These are phyloP conservation scores for Etheostoma perlongum DNA, from an alignment of 2,797 vertebrate genomes.

Conservation along the genomic window DNA sequence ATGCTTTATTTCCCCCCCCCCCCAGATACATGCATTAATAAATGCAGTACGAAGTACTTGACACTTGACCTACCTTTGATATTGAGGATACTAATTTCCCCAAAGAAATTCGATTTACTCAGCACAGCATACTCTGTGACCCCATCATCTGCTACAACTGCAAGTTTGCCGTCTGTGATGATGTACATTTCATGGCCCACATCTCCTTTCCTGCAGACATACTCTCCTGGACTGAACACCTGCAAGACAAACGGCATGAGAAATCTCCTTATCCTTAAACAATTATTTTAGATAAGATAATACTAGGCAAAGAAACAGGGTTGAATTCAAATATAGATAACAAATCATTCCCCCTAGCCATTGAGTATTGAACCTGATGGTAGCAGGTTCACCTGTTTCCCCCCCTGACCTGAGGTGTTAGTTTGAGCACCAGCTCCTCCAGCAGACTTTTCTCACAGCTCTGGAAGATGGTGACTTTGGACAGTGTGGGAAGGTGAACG, in stretches of 20 bases:
- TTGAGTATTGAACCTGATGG: not conserved
- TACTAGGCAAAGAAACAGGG: not conserved
- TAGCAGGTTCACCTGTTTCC: not conserved
- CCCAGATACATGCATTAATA: not conserved
- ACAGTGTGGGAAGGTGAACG: constrained; percentile 91
- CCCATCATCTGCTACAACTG: constrained; percentile 93
- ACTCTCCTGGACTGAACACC: constrained; percentile 95
- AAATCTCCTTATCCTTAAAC: not conserved
- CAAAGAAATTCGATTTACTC: constrained; percentile 92
- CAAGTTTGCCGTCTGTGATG: constrained; percentile 92
- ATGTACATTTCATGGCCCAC: constrained; percentile 97
- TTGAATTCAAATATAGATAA: not conserved
- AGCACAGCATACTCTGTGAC: constrained; percentile 90
- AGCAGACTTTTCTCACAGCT: constrained; percentile 91
- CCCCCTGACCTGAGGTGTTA: constrained; percentile 88
- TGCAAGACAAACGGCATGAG: constrained; percentile 42
- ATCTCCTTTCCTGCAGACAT: constrained; percentile 94
- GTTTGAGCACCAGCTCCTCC: constrained; percentile 92
- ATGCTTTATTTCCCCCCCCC: not conserved
- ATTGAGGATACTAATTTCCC: constrained; percentile 97
- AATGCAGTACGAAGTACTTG: not conserved
- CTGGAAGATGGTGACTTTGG: constrained; percentile 93
- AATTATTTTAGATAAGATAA: not conserved
- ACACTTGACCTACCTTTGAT: constrained; percentile 87
- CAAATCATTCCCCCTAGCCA: not conserved